Conservation (phyloP, 2,113 vertebrate genomes). For the Myodes glareolus region DNA sequence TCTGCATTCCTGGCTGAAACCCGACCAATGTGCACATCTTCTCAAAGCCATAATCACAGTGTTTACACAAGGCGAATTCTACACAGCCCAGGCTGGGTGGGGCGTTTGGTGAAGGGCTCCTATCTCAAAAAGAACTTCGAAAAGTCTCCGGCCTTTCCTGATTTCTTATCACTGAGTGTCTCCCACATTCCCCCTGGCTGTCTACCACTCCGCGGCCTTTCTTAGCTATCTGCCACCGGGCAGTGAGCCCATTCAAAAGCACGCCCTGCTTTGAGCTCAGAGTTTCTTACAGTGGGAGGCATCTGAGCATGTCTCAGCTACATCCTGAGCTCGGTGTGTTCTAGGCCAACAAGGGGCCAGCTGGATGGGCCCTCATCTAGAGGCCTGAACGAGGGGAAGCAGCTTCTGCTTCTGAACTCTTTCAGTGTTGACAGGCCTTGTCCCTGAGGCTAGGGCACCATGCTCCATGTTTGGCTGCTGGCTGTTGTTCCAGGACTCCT, state of each 20-base stretch:
- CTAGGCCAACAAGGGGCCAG: too few species aligned
- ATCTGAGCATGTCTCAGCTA: neutral
- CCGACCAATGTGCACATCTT: neutral
- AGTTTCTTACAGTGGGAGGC: neutral
- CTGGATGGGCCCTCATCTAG: neutral
- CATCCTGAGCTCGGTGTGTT: neutral
- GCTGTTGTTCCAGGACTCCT: neutral
- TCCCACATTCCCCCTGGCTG: neutral
- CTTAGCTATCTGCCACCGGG: neutral
- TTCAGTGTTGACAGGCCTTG: neutral
- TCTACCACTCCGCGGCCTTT: neutral
- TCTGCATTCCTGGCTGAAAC: neutral
- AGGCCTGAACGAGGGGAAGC: neutral
- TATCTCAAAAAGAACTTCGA: conserved; percentile 21
- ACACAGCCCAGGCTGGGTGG: neutral
- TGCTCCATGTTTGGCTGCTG: neutral
- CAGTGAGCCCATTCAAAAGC: neutral
- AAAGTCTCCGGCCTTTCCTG: neutral
- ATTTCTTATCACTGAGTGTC: neutral
- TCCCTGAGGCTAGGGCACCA: neutral
- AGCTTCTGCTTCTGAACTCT: neutral
- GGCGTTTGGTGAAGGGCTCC: neutral
- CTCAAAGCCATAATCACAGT: neutral
- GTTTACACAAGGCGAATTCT: neutral
- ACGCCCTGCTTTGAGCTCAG: neutral